Percentiles rank a stretch among this genome's conserved stretches.
phyloP scores from a whole-genome alignment of 2,113 vertebrate species.

The Phaethon lepturus region DNA sequence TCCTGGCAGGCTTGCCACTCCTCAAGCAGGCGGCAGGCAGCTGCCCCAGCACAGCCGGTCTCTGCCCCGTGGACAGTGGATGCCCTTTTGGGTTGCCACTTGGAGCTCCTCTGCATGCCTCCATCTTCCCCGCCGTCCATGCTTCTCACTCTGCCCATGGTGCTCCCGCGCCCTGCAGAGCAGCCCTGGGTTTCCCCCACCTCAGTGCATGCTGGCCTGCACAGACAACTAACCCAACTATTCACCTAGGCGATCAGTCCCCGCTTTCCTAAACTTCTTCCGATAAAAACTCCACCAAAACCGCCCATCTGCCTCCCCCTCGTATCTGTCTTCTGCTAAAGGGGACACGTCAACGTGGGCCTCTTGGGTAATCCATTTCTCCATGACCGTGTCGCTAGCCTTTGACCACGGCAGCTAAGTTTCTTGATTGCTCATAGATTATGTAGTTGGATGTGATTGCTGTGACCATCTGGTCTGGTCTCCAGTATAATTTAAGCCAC shows the following conservation, averaged over 20 bases:
- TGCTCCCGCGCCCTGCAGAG: background rate
- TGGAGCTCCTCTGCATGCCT: background rate
- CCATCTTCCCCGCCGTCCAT: background rate
- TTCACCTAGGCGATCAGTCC: background rate
- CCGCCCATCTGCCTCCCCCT: background rate
- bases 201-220: fast-evolving
- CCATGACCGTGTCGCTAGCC: fast-evolving
- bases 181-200: background rate
- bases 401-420: background rate
- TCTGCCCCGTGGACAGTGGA: background rate
- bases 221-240: fast-evolving
- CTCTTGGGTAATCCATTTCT: background rate
- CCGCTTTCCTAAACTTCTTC: background rate
- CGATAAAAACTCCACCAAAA: background rate
- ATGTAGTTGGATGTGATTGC: background rate
- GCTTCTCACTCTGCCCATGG: background rate
- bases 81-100: background rate
- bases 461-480: constrained; percentile 47
- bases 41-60: fast-evolving
- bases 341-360: fast-evolving
- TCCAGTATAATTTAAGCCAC: background rate
- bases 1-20: background rate
- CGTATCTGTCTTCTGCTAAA: background rate
- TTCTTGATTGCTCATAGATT: constrained; percentile 35
- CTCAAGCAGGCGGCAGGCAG: background rate